Conservation (phyloP, 1,140 invertebrate species). For the Magallana ariakensis region DNA sequence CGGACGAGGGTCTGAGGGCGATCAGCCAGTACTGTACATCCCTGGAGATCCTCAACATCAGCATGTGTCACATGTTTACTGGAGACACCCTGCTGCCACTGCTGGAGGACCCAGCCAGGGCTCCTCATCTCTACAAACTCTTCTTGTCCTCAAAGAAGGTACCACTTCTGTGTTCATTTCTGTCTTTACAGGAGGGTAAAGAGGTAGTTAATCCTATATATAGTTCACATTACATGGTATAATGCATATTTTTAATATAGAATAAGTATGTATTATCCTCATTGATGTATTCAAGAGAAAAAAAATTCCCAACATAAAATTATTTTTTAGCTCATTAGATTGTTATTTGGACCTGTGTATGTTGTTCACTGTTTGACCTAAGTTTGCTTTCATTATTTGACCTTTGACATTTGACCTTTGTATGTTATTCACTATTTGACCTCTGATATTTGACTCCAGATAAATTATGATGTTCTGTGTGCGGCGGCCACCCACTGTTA, state of each 20-base stretch:
- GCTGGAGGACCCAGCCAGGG: conserved; percentile 65
- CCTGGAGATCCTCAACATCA: conserved; percentile 68
- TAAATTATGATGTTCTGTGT: conserved; percentile 57
- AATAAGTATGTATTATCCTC: no score
- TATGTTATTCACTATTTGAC: no score
- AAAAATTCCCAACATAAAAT: no score
- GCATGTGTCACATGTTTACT: conserved; percentile 67
- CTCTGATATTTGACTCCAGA: no score
- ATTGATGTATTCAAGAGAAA: no score
- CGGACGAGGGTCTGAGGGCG: conserved; percentile 68
- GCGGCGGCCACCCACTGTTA: conserved; percentile 63
- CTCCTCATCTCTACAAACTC: conserved; percentile 64
- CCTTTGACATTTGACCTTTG: no score
- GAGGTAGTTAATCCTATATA: background rate
- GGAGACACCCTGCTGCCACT: conserved; percentile 67
- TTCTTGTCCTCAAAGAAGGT: conserved; percentile 70
- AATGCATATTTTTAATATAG: no score
- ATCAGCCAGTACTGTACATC: conserved; percentile 69
- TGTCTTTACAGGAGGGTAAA: background rate
- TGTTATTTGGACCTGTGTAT: no score
- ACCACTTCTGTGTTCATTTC: background rate
- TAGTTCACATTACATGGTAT: background rate
- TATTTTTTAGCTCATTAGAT: no score
- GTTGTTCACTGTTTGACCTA: no score
- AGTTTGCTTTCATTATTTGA: no score